Conservation (phyloP, 2,113 vertebrate genomes). For the Beaufortia kweichowensis region DNA sequence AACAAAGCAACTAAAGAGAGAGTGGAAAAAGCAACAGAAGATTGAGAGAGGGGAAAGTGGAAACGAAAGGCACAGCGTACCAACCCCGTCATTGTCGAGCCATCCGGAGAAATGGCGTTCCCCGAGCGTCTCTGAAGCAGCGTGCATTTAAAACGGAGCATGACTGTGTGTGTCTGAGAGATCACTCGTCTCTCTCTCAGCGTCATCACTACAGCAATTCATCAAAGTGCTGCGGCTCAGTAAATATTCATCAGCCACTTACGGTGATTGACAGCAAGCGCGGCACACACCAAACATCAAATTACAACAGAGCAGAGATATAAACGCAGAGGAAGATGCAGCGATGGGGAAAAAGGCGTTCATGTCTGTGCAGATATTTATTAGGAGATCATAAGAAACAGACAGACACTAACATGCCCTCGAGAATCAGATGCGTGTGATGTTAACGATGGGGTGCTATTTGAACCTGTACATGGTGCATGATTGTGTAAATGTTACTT, state of each 20-base stretch:
- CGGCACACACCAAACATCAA: constrained; percentile 5
- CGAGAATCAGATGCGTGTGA: constrained; percentile 16
- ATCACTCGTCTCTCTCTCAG: constrained; percentile 8
- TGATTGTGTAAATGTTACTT: not conserved
- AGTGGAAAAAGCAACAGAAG: not conserved
- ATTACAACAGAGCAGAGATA: constrained; percentile 32
- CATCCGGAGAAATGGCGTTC: not conserved
- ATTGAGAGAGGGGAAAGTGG: not conserved
- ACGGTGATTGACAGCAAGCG: constrained; percentile 38
- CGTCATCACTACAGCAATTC: constrained; percentile 33
- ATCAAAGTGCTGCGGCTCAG: constrained; percentile 42
- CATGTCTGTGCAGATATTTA: constrained; percentile 28
- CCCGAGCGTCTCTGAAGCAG: not conserved
- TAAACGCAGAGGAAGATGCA: not conserved
- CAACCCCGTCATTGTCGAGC: not conserved
- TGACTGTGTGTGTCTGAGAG: constrained; percentile 5
- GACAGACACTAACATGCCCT: constrained; percentile 21
- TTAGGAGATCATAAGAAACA: constrained; percentile 26
- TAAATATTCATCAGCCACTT: constrained; percentile 52
- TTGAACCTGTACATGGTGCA: not conserved
- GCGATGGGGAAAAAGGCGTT: constrained; percentile 24
- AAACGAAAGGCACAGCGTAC: not conserved
- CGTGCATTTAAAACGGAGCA: constrained; percentile 8
- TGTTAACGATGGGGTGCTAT: not conserved
- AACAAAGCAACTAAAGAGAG: not conserved